These are phyloP conservation scores for Dromius quadrimaculatus DNA, from an alignment of 2,888 invertebrate species.

Conservation along the genomic window DNA sequence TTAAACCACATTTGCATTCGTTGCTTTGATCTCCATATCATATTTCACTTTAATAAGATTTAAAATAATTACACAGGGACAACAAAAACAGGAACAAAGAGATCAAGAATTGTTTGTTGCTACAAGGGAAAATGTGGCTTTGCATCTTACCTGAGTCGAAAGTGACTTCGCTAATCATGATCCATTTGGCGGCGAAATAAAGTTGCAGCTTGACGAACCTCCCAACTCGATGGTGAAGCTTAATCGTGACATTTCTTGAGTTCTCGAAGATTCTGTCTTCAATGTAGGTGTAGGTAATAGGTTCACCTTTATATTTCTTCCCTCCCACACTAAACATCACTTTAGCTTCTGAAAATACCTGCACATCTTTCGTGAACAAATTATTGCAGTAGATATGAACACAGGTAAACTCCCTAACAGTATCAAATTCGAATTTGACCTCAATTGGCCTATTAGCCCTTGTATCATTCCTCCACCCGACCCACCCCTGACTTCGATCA, in stretches of 20 bases:
- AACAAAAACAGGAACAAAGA: no score
- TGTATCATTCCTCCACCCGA: conserved; percentile 90
- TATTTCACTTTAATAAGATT: conserved; percentile 38
- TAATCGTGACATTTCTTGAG: conserved; percentile 85
- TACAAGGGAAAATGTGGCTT: no score
- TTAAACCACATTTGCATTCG: conserved; percentile 11
- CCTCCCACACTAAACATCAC: conserved; percentile 87
- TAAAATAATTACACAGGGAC: conserved; percentile 22
- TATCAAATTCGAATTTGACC: conserved; percentile 86
- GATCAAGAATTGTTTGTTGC: no score
- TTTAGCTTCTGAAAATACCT: conserved; percentile 85
- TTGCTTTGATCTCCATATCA: conserved; percentile 27
- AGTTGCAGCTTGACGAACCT: conserved; percentile 83
- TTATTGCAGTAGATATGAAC: conserved; percentile 88
- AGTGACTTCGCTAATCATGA: conserved; percentile 89
- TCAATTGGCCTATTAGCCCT: conserved; percentile 74
- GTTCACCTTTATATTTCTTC: conserved; percentile 80
- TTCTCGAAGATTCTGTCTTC: conserved; percentile 84
- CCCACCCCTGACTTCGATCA: conserved; percentile 80
- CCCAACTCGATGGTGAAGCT: conserved; percentile 84
- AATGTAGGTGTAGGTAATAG: conserved; percentile 78
- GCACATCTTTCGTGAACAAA: conserved; percentile 82
- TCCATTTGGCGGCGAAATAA: conserved; percentile 86
- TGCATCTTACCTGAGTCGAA: conserved; percentile 83
- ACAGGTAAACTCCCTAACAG: conserved; percentile 86